Base-by-base conservation (phyloP, 1,140 invertebrate genomes). In the Drosophila seguyi region DNA sequence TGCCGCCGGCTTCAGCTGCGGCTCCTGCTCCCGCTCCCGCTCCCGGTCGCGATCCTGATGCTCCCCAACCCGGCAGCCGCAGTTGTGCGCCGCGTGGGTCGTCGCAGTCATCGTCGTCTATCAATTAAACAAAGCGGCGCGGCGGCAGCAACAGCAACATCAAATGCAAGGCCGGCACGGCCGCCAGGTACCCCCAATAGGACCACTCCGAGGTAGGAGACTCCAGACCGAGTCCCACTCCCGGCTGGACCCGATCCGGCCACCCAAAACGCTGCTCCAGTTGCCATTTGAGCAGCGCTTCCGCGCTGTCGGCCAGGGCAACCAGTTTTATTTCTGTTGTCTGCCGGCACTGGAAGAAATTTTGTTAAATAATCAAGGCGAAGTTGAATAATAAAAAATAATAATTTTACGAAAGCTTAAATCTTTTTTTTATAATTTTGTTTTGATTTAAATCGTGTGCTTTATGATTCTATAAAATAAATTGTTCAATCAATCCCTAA, bases 51-150 rank as follows among this genome's bases (percentile, higher is more conserved):
- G 57, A 74, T 65, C 73, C 31, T 29, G 58, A 20, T 8, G 63
- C 62, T 65, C 50, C 69, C 29, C 67, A 5, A 52, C 36, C 29
- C 56, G 39, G 67, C 58, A 41, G 79, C 61, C 65, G 60, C 75
- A 44, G 56, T 79, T 67, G 75, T 62, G 47, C 57, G 56, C 75
- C 67, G 82, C 84, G 84, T 88, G 83, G 83, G 83, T 88, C 84
- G 75, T 78, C 75, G 39, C 55, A 63, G 71, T 63, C 48, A 57
- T 57, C 47, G 63, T 62, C 65, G 84, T 87, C 84, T 87, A 87
- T 87, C 84, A 87, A 87, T 87, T 87, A 87, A 87, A 90, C 84
- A 87, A 87, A 87, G 80, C 85, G 80, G 62, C 56, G 80, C 76
- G 80, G 74, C 74, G 59, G 84, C 75, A 67, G 79, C 82, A 75